These are phyloP conservation scores for Eustalomyia histrio DNA, from an alignment of 2,888 invertebrate genomes.

Conservation along the genomic window DNA sequence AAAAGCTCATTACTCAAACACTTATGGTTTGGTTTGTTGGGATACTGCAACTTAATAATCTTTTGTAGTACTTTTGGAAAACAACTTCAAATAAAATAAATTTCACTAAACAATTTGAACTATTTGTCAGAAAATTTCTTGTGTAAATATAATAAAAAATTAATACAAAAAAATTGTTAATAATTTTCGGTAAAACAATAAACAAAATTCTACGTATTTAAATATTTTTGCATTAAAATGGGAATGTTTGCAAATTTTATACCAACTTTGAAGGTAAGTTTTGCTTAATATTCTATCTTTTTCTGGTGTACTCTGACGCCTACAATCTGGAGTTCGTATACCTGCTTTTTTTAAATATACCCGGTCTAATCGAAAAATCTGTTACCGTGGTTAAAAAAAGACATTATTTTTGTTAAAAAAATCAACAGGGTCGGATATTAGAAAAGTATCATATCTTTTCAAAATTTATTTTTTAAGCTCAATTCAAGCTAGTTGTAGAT, in stretches of 20 bases:
- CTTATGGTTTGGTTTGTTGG: no score
- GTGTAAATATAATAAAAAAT: neutral
- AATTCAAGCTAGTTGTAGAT: no score
- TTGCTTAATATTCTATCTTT: neutral
- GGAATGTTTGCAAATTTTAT: slow-evolving; percentile 14
- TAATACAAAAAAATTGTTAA: slow-evolving; percentile 5
- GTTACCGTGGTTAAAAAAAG: no score
- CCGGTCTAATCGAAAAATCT: no score
- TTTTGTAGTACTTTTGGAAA: neutral
- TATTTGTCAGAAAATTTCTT: neutral
- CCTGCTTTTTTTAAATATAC: no score
- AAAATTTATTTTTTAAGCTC: no score
- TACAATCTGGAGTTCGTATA: no score
- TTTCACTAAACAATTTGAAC: neutral
- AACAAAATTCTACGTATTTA: slow-evolving; percentile 11
- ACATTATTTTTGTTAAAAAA: no score
- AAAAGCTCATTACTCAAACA: no score
- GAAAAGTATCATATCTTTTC: no score
- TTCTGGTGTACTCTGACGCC: neutral
- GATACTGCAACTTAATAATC: neutral
- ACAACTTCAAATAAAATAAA: neutral
- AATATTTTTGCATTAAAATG: slow-evolving; percentile 11
- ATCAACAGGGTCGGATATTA: no score
- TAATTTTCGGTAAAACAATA: neutral
- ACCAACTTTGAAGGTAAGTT: slow-evolving; percentile 17